Base-by-base conservation (phyloP, 2,888 invertebrate genomes). In the Alviniconcha strummeri region DNA sequence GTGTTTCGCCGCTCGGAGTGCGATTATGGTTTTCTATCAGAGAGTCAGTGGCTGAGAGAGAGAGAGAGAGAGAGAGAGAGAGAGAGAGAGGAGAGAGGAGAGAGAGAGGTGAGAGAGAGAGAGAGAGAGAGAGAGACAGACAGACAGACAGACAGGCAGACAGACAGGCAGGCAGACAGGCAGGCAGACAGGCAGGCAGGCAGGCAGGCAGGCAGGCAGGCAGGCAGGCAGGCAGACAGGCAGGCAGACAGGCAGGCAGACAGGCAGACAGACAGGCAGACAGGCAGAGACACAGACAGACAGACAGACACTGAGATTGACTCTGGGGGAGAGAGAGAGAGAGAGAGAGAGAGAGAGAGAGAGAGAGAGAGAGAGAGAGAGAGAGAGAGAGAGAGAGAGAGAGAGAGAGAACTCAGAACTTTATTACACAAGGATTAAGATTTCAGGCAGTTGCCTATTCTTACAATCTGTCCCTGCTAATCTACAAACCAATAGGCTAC, bases 21-120 rank as follows among this genome's bases (percentile, higher is more conserved):
- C n/a, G n/a, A n/a, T n/a, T n/a, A n/a, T n/a, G n/a, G n/a, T n/a
- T n/a, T n/a, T n/a, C n/a, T n/a, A n/a, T n/a, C n/a, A 75, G 75
- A 75, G 75, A 75, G 72, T 36, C 36, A 72, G 72, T 36, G 72
- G 36, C 11, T 11, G 69, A 69, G 69, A 69, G n/a, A 69, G n/a
- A 11, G 69, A 77, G 76, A 77, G 55, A 55, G 76, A 55, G 55
- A 77, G 76, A 55, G 55, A 77, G 76, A 77, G 55, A 77, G 76
- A 77, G 76, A 55, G 76, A 77, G 76, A 77, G 76, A 19, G 76
- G 55, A 55, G 19, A 55, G 55, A 19, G 19, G 76, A 77, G 76
- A 77, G 76, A 77, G 76, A 69, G 69, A n/a, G 19, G 72, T 6
- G 36, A 72, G 72, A 72, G 72, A 72, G 36, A 72, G 72, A 72